Base-by-base conservation (phyloP, 2,888 invertebrate genomes). In the Agonum fuliginosum region DNA sequence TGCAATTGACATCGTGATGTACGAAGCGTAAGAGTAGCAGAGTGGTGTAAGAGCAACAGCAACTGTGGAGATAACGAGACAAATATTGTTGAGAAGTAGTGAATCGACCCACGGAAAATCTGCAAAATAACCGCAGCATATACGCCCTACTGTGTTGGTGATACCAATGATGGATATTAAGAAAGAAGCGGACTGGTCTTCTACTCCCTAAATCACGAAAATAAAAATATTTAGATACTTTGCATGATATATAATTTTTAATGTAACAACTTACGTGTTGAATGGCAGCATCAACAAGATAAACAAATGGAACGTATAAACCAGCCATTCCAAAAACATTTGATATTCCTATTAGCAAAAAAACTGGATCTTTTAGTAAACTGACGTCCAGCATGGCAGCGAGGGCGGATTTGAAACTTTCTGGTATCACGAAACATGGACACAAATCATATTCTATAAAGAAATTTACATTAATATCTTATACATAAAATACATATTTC, bases 251-350 rank as follows among this genome's bases (percentile, higher is more conserved):
- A 72, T 19, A n/a, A 30, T 14, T 74, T 22, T 17, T n/a, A n/a
- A n/a, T n/a, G n/a, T n/a, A n/a, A n/a, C 58, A 71, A 88, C 90
- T 90, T 86, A 94, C 94, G 84, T 93, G 92, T 75, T 89, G 86
- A 78, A 87, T 89, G 8, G 95, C 95, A 72, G 94, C 93, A 82
- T 97, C 95, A 20, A 97, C 95, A 74, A 99, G 90, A 85, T 96
- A 99, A 65, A 97, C 95, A 87, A 97, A 99, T 41, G 99, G 99
- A 81, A 99, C 96, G 87, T 98, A 98, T 74, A 98, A 92, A 80
- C 98, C 98, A 72, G 98, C 95, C 95, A 99, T 98, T 82, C 98
- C 99, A 86, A 99, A 96, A 78, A 99, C 90, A 87, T 98, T 98
- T 80, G 97, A 97, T 72, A 98, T 91, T 78, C 96, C 96, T 83